Conservation (phyloP, 1,140 invertebrate genomes). For the Idris sp. region DNA sequence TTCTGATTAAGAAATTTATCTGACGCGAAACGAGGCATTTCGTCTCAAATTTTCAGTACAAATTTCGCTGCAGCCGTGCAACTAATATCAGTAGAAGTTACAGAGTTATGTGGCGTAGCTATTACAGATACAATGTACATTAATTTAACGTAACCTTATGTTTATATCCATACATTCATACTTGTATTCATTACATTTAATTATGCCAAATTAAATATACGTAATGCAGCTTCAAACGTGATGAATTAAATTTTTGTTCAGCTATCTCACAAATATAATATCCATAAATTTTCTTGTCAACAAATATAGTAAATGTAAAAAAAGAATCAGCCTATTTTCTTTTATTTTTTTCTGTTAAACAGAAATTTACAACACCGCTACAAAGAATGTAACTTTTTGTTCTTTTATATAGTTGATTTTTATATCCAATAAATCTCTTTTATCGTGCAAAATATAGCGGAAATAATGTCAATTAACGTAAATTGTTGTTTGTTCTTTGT, state of each 20-base stretch:
- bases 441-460: too few relatives aligned
- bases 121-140: constrained; percentile 30
- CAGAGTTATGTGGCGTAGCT: constrained; percentile 18
- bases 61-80: constrained; percentile 9
- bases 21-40: constrained; percentile 5
- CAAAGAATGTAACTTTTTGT: too few relatives aligned
- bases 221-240: constrained; percentile 28
- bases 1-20: neutral
- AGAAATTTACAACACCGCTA: neutral
- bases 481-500: too few relatives aligned
- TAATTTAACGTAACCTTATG: constrained; percentile 38
- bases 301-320: too few relatives aligned
- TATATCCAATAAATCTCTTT: too few relatives aligned
- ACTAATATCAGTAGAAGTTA: constrained; percentile 27
- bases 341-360: constrained; percentile 16
- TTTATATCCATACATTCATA: constrained; percentile 41
- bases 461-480: too few relatives aligned
- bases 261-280: constrained; percentile 26
- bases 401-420: too few relatives aligned
- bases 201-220: constrained; percentile 44
- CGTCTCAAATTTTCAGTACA: constrained; percentile 10
- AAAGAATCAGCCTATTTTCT: constrained; percentile 18
- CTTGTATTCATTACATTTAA: constrained; percentile 42
- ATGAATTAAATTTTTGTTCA: constrained; percentile 33
- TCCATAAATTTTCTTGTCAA: constrained; percentile 4